Percentiles rank a stretch among this genome's conserved stretches.
Evolutionary conservation across 2,113 vertebrate species (phyloP).

Genomic region (Corythaeola cristata): DNA sequence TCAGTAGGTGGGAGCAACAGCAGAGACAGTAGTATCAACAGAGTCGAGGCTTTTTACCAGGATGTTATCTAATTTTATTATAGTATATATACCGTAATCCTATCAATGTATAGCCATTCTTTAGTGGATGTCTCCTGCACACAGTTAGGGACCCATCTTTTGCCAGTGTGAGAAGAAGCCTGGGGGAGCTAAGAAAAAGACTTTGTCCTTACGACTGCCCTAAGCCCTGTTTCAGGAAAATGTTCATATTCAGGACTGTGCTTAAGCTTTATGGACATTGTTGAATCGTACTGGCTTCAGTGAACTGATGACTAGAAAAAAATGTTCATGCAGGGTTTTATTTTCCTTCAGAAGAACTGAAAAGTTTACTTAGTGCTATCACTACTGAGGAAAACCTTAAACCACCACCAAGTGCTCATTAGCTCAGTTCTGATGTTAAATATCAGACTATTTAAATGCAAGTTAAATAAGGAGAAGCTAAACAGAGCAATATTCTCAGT

Average conservation of each 20-base stretch:
- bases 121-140: background rate
- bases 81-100: background rate
- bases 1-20: slow-evolving; percentile 41
- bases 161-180: background rate
- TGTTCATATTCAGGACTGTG: background rate
- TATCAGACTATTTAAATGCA: slow-evolving; percentile 14
- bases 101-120: background rate
- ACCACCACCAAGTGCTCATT: background rate
- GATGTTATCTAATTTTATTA: background rate
- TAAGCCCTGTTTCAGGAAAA: background rate
- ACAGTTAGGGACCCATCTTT: background rate
- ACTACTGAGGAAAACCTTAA: background rate
- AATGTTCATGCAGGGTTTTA: background rate
- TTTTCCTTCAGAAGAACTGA: slow-evolving; percentile 8
- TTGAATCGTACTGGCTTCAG: background rate
- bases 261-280: background rate
- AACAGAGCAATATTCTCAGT: background rate
- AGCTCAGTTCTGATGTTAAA: background rate
- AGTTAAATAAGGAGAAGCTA: background rate
- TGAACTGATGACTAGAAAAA: background rate
- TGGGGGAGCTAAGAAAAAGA: background rate
- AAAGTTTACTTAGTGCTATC: background rate
- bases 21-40: slow-evolving; percentile 31
- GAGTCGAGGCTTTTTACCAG: background rate
- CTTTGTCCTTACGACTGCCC: background rate